Evolutionary conservation across 2,888 invertebrate genomes (phyloP), one percentile per base, ranked within the genome.

Genomic region (Diabrotica balteata): DNA sequence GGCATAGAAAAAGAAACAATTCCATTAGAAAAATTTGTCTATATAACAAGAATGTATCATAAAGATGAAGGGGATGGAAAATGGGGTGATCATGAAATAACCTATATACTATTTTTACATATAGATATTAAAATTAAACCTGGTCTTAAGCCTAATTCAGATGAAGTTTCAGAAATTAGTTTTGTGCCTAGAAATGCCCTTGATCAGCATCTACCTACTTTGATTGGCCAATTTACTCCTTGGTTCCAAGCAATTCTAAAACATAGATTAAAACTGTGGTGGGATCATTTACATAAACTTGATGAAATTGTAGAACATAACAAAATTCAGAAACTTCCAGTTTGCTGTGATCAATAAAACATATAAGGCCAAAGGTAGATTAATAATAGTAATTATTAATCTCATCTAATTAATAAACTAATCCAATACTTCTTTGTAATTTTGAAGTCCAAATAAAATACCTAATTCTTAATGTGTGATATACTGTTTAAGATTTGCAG

Each of bases 41-140:
- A 91, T 81, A 83, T 98, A 70, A 97, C 97, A 0, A 89, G 97
- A 75, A 93, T 98, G 74, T 91, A 94, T 81, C 99, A 98, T 85
- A 89, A 91, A 77, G 93, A 95, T 80, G 84, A 85, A 0, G 93
- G 92, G 6, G 90, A 93, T 79, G 90, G 91, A 17, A 86, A 87
- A 70, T 99, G 95, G 95, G 98, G 98, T 8, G 99, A 99, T 85
- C 96, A 98, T 82, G 99, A 99, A 86, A 93, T 99, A 74, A 98
- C 98, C 85, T 97, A 99, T 85, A 92, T 98, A 63, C 86, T 98
- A 7, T 91, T 98, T 83, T 85, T 95, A 58, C 91, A 93, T 79
- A 90, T 90, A 77, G 93, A 97, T 72, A 71, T 81, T 45, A 76
- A 79, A 68, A 82, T 96, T 5, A 89, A 92, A 43, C n/a, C 43